phyloP scores from a whole-genome alignment of 2,797 vertebrate genomes.

The Crax fasciolata region DNA sequence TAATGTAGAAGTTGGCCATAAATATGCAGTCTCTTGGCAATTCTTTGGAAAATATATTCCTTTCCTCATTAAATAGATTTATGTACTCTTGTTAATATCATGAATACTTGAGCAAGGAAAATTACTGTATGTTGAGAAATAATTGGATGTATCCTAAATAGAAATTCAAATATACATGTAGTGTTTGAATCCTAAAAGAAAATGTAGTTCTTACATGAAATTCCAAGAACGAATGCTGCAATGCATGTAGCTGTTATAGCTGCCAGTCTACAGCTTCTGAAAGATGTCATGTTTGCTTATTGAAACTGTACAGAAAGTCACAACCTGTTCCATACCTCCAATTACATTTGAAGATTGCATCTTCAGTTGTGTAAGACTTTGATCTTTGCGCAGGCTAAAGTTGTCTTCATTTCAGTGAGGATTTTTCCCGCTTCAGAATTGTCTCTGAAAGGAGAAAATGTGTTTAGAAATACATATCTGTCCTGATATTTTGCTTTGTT shows the following conservation, averaged over 20 bases:
- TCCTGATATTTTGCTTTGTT: background rate
- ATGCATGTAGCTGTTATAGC: background rate
- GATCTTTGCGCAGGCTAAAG: background rate
- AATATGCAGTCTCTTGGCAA: background rate
- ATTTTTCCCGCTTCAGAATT: background rate
- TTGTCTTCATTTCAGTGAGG: background rate
- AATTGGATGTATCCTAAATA: conserved; percentile 7
- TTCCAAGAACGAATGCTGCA: background rate
- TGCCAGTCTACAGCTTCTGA: background rate
- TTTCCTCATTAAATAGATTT: conserved; percentile 49
- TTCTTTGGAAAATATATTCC: conserved; percentile 36
- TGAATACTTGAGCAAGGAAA: conserved; percentile 35
- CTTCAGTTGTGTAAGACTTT: background rate
- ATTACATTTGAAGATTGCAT: background rate
- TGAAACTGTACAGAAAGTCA: background rate
- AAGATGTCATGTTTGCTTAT: background rate
- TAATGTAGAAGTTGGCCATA: conserved; percentile 11
- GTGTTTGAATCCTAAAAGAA: background rate
- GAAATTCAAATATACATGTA: background rate
- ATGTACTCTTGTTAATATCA: conserved; percentile 4
- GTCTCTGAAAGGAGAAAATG: background rate
- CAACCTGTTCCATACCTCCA: background rate
- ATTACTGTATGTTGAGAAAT: conserved; percentile 17
- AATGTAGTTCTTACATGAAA: background rate
- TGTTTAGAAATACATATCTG: background rate